Evolutionary conservation across 2,113 vertebrate genomes (phyloP), one percentile per base, ranked within the genome.

Genomic region (Amblyopsis rosae): DNA sequence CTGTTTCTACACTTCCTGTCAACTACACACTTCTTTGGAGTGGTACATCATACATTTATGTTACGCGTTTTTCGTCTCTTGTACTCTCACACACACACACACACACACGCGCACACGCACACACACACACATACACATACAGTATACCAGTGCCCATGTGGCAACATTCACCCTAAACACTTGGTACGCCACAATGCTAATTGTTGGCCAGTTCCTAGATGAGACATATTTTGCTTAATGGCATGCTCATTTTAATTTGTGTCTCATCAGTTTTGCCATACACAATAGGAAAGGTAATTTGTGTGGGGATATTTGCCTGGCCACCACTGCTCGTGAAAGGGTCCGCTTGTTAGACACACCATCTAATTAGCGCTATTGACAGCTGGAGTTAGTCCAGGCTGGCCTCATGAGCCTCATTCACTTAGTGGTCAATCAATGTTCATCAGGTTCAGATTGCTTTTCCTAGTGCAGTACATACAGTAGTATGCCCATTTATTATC

Each of bases 321-420:
- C 10, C 11, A 19, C n/a, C 12, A 26, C 53, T 56, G 63, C 32
- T 59, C 45, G 58, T 48, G 33, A 59, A 58, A 3, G 12, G 56
- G 35, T 57, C 16, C 53, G 60, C 66, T 61, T 65, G 55, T 59
- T 48, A 66, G 62, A 17, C 35, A 75, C 66, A 63, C 12, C 55
- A 57, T 69, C 64, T 77, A 76, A 83, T 85, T 62, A 72, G 62
- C 9, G 55, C 32, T 69, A 84, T 81, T 61, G 79, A 84, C 61
- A 64, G 26, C 67, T 12, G 19, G 48, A 32, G 54, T 58, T 12
- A 33, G 51, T 32, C 60, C 54, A 3, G 46, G 32, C 70, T 3
- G 45, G 66, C 32, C 45, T 59, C 54, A 19, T 12, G 60, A 60
- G 72, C 74, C 73, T 80, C 58, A 81, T 73, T 79, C 73, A 69